These are phyloP conservation scores for Brachionus paranguensis DNA, from an alignment of 1,140 invertebrate genomes.

Conservation along the genomic window DNA sequence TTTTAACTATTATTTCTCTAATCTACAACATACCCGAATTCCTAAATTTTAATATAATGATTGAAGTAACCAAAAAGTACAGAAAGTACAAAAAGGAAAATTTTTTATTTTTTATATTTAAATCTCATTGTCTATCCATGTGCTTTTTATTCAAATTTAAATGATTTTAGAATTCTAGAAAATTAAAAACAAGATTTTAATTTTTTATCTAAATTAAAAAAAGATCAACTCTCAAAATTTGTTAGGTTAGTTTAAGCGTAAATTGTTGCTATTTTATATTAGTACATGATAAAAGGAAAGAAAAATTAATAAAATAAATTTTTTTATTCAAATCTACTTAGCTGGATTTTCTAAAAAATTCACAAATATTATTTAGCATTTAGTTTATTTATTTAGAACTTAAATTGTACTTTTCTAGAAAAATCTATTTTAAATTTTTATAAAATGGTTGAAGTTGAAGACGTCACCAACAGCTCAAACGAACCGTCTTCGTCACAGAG, in stretches of 20 bases:
- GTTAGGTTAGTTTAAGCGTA: not conserved
- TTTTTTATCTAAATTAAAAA: not conserved
- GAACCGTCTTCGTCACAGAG: not conserved
- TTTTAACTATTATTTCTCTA: no score
- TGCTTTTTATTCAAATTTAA: no score
- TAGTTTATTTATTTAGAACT: not conserved
- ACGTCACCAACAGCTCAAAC: not conserved
- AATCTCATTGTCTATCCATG: no score
- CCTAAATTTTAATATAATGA: no score
- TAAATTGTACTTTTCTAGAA: not conserved
- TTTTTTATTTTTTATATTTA: no score
- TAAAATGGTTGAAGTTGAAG: slow-evolving; percentile 33
- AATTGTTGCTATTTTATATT: not conserved
- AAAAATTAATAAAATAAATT: not conserved
- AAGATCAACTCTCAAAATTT: not conserved
- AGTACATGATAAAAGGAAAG: not conserved
- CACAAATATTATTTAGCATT: no score
- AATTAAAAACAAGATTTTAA: not conserved
- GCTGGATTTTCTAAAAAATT: no score
- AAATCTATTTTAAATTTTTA: not conserved
- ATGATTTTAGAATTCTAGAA: no score
- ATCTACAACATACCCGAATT: no score
- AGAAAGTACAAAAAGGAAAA: no score
- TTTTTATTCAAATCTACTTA: not conserved
- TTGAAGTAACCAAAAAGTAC: no score